These are phyloP conservation scores for Pterois miles DNA, from an alignment of 2,797 vertebrate genomes.

Conservation along the genomic window DNA sequence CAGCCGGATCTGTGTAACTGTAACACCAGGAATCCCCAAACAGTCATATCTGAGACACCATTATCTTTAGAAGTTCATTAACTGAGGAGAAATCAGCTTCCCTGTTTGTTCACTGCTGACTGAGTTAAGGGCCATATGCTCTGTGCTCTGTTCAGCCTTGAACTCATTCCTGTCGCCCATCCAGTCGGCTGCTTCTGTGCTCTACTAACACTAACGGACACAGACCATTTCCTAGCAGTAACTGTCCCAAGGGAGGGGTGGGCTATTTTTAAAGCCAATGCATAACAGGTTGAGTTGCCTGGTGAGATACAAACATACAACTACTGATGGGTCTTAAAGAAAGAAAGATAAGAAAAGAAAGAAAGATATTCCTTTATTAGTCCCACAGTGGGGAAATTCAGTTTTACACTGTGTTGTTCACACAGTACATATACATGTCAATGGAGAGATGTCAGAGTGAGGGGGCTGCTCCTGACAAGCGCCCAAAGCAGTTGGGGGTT, in stretches of 20 bases:
- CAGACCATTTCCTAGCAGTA: slow-evolving; percentile 39
- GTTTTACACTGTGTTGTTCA: too few relatives aligned
- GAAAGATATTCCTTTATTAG: too few relatives aligned
- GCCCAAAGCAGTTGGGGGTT: too few relatives aligned
- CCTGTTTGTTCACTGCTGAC: slow-evolving; percentile 15
- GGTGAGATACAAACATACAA: slow-evolving; percentile 24
- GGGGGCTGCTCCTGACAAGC: too few relatives aligned
- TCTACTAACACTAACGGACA: slow-evolving; percentile 42
- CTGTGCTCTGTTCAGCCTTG: slow-evolving; percentile 1
- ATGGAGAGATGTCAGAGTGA: too few relatives aligned
- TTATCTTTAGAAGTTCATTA: slow-evolving; percentile 38
- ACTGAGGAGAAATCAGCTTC: slow-evolving; percentile 6
- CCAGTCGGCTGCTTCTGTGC: slow-evolving; percentile 27
- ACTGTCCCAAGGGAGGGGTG: slow-evolving; percentile 31
- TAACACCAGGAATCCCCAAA: not conserved
- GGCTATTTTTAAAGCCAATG: slow-evolving; percentile 49
- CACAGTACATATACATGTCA: too few relatives aligned
- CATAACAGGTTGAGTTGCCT: slow-evolving; percentile 43
- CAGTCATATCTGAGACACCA: not conserved
- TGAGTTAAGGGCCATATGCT: slow-evolving; percentile 28
- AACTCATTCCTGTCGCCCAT: slow-evolving; percentile 30
- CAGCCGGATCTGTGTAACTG: too few relatives aligned
- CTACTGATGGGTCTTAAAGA: not conserved
- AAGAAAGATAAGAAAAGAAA: too few relatives aligned
- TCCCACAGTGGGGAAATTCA: too few relatives aligned